Evolutionary conservation across 2,113 vertebrate genomes (phyloP).

Genomic region (Pantherophis guttatus): DNA sequence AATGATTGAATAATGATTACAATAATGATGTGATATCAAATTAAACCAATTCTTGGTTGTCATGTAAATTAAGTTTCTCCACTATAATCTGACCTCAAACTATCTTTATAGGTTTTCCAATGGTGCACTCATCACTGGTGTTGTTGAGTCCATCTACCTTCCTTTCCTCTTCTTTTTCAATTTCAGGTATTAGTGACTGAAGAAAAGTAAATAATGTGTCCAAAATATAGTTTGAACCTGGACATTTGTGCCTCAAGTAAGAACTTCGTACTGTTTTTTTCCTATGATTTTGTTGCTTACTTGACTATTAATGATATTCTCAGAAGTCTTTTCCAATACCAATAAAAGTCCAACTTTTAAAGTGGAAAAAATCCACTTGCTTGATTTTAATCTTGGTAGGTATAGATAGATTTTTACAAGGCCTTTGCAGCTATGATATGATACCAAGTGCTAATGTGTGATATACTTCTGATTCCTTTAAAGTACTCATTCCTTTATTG

Average conservation of each 20-base stretch:
- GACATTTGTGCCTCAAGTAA: not conserved
- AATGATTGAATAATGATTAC: not conserved
- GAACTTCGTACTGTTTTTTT: not conserved
- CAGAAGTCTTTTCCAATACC: not conserved
- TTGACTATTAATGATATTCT: not conserved
- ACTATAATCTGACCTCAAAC: not conserved
- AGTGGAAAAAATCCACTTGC: not conserved
- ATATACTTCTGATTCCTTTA: not conserved
- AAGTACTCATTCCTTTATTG: not conserved
- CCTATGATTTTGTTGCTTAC: not conserved
- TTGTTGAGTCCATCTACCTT: not conserved
- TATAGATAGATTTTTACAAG: not conserved
- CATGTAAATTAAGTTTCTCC: not conserved
- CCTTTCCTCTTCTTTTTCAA: not conserved
- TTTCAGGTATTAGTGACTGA: not conserved
- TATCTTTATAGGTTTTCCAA: not conserved
- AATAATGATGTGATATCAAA: not conserved
- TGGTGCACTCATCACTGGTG: not conserved
- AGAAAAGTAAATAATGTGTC: not conserved
- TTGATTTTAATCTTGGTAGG: not conserved
- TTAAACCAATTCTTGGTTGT: not conserved
- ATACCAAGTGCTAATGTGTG: not conserved
- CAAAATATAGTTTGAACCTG: not conserved
- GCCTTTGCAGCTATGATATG: not conserved
- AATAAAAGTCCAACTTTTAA: not conserved